phyloP scores from a whole-genome alignment of 2,888 invertebrate genomes.

The Caenorhabditis wallacei region DNA sequence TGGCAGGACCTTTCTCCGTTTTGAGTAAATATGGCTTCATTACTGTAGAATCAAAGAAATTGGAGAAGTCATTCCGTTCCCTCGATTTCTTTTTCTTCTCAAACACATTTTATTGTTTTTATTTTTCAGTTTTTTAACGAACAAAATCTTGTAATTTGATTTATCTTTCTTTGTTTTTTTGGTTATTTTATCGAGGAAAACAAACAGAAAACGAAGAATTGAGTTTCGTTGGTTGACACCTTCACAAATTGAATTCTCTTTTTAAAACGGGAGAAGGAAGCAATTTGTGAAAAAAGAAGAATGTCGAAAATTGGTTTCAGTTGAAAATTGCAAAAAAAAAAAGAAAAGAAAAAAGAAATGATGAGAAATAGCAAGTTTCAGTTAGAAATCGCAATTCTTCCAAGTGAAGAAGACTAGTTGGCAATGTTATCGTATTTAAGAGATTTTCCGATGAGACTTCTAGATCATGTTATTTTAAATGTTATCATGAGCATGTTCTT shows the following conservation, averaged over 20 bases:
- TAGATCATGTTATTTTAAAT: too few relatives aligned
- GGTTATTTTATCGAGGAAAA: constrained; percentile 4
- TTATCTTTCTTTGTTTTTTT: background rate
- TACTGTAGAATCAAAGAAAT: constrained; percentile 30
- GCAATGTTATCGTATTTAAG: too few relatives aligned
- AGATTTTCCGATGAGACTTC: too few relatives aligned
- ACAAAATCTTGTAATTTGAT: constrained; percentile 30
- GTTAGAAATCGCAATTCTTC: too few relatives aligned
- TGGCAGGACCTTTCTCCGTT: constrained; percentile 24
- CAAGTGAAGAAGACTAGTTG: too few relatives aligned
- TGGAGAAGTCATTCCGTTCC: constrained; percentile 12
- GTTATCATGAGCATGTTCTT: too few relatives aligned
- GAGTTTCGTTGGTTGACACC: constrained; percentile 22
- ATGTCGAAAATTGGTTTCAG: constrained; percentile 33
- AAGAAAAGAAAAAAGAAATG: background rate
- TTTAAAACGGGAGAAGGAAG: constrained; percentile 4
- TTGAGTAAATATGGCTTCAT: constrained; percentile 32
- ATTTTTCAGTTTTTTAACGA: background rate
- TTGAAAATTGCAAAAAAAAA: constrained; percentile 22
- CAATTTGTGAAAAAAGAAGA: constrained; percentile 11
- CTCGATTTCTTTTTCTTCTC: constrained; percentile 9
- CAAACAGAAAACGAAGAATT: constrained; percentile 18
- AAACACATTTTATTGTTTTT: background rate
- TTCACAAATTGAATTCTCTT: constrained; percentile 39
- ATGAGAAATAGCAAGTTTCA: background rate